phyloP scores from a whole-genome alignment of 2,888 invertebrate species.

The Acleris cristana region DNA sequence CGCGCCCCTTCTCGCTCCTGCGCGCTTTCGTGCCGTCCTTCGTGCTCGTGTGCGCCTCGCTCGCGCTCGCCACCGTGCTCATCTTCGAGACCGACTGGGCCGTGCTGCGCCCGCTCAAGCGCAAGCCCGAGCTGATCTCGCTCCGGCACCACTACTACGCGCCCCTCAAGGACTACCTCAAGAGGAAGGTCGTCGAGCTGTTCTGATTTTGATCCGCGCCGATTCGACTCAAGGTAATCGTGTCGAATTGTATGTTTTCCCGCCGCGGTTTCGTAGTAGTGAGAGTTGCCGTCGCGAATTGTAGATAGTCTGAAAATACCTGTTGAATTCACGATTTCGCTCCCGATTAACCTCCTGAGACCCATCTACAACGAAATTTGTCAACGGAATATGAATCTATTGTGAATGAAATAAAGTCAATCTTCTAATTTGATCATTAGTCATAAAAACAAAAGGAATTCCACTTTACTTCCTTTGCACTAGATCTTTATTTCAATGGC shows the following conservation, averaged over 20 bases:
- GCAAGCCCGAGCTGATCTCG: conserved; percentile 90
- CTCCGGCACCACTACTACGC: conserved; percentile 92
- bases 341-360: no score
- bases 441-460: no score
- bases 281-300: no score
- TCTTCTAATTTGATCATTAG: no score
- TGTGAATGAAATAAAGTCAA: no score
- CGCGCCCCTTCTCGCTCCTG: conserved; percentile 84
- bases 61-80: conserved; percentile 87
- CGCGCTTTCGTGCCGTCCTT: conserved; percentile 91
- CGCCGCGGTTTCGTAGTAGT: no score
- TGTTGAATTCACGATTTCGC: no score
- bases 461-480: no score
- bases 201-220: conserved; percentile 76
- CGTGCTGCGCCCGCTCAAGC: conserved; percentile 86
- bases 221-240: not conserved
- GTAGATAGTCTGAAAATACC: no score
- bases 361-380: no score
- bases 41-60: conserved; percentile 87
- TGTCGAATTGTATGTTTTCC: not conserved
- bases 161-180: conserved; percentile 91
- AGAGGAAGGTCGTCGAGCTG: conserved; percentile 85
- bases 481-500: no score
- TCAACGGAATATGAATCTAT: no score
- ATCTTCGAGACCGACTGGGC: conserved; percentile 92